Percentiles rank a stretch among this genome's conserved stretches.
These are phyloP conservation scores for Enteromius viviparus DNA, from an alignment of 2,797 vertebrate species.

Conservation along the genomic window DNA sequence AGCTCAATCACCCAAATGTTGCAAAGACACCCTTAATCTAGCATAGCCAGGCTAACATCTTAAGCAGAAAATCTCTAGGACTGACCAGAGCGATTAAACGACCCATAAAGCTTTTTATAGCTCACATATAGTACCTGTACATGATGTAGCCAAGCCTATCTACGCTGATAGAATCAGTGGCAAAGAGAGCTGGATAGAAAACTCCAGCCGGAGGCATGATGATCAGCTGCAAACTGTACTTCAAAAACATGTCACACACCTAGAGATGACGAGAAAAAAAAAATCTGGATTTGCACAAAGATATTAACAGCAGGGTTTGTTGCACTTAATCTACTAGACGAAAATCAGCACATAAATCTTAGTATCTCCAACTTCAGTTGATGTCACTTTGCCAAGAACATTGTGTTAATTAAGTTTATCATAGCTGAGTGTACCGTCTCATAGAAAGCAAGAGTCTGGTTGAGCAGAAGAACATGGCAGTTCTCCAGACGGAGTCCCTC, in stretches of 20 bases:
- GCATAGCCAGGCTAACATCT: neutral
- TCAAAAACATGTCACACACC: constrained; percentile 90
- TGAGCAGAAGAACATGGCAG: constrained; percentile 81
- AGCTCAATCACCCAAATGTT: constrained; percentile 2
- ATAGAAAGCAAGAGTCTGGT: constrained; percentile 92
- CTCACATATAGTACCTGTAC: constrained; percentile 80
- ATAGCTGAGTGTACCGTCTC: constrained; percentile 78
- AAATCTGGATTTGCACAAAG: neutral
- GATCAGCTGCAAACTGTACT: constrained; percentile 86
- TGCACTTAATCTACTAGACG: neutral
- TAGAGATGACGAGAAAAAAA: constrained; percentile 62
- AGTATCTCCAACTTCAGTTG: neutral
- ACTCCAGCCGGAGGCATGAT: constrained; percentile 87
- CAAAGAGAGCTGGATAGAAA: constrained; percentile 88
- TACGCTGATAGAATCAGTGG: constrained; percentile 82
- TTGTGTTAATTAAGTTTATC: constrained; percentile 12
- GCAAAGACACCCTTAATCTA: constrained; percentile 8
- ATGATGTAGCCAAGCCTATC: constrained; percentile 92
- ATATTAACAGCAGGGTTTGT: neutral
- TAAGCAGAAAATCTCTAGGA: constrained; percentile 4
- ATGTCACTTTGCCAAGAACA: constrained; percentile 15
- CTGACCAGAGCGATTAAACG: neutral
- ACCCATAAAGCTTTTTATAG: neutral
- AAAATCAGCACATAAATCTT: constrained; percentile 21
- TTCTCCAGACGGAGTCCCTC: constrained; percentile 83